Evolutionary conservation across 2,797 vertebrate species (phyloP).

Genomic region (Scomberomorus guttatus): DNA sequence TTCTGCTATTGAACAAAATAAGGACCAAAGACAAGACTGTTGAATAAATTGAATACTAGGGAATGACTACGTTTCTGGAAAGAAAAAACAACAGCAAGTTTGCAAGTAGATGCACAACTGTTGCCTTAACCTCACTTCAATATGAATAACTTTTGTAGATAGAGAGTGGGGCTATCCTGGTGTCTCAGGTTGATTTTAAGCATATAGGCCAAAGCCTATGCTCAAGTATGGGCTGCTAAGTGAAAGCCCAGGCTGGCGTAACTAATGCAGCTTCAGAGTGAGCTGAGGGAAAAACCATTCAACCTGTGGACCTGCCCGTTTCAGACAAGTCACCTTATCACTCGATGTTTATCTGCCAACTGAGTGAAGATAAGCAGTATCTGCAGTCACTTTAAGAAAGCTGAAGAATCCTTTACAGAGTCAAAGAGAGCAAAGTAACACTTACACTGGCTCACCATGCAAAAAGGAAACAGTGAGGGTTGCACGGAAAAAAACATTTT

Average conservation of each 20-base stretch:
- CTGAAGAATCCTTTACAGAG: background rate
- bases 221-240: background rate
- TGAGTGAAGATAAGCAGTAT: background rate
- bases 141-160: background rate
- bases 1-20: conserved; percentile 11
- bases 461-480: background rate
- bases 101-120: background rate
- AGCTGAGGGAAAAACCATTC: background rate
- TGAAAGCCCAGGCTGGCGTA: background rate
- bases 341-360: background rate
- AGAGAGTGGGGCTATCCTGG: background rate
- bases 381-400: background rate
- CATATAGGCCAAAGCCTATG: background rate
- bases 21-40: background rate
- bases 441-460: background rate
- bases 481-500: too few species aligned
- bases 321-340: conserved; percentile 6
- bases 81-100: background rate
- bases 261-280: conserved; percentile 13
- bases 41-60: background rate
- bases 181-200: background rate
- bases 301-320: conserved; percentile 5
- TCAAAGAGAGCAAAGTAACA: background rate
- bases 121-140: background rate
- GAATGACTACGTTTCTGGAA: background rate